Evolutionary conservation across 2,797 vertebrate species (phyloP).

Genomic region (Gymnocypris eckloni): DNA sequence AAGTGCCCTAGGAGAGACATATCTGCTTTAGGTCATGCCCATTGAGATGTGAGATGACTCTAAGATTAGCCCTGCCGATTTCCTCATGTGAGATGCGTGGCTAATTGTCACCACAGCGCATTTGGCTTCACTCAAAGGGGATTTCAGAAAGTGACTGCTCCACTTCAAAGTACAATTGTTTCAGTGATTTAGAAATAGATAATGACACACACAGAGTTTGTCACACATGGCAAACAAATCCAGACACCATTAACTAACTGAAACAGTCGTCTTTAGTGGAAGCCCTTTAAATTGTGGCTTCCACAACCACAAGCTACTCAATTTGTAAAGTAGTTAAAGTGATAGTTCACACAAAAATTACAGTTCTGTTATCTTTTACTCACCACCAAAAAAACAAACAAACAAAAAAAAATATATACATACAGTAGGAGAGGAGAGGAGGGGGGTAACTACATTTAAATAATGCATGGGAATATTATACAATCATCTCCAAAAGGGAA

Average conservation of each 20-base stretch:
- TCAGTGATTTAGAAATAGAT: constrained; percentile 44
- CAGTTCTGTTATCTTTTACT: not conserved
- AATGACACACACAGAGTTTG: constrained; percentile 41
- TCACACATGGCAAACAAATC: constrained; percentile 46
- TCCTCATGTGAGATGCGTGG: constrained; percentile 50
- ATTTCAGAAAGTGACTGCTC: constrained; percentile 36
- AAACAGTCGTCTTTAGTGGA: constrained; percentile 6
- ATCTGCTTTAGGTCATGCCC: constrained; percentile 53
- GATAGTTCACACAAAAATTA: not conserved
- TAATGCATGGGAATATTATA: too few species aligned
- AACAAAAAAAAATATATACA: too few species aligned
- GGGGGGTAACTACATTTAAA: too few species aligned
- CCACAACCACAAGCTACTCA: not conserved
- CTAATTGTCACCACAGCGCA: constrained; percentile 56
- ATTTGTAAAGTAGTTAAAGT: not conserved
- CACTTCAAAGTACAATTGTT: constrained; percentile 59
- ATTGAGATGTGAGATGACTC: constrained; percentile 41
- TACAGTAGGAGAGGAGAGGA: too few species aligned
- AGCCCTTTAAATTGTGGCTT: constrained; percentile 15
- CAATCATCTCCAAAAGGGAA: not conserved
- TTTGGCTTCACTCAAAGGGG: constrained; percentile 37
- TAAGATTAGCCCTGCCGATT: constrained; percentile 54
- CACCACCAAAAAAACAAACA: not conserved
- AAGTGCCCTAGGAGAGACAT: constrained; percentile 40
- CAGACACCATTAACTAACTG: constrained; percentile 31